Evolutionary conservation across 2,888 invertebrate genomes (phyloP).

Genomic region (Chymomyza amoena): DNA sequence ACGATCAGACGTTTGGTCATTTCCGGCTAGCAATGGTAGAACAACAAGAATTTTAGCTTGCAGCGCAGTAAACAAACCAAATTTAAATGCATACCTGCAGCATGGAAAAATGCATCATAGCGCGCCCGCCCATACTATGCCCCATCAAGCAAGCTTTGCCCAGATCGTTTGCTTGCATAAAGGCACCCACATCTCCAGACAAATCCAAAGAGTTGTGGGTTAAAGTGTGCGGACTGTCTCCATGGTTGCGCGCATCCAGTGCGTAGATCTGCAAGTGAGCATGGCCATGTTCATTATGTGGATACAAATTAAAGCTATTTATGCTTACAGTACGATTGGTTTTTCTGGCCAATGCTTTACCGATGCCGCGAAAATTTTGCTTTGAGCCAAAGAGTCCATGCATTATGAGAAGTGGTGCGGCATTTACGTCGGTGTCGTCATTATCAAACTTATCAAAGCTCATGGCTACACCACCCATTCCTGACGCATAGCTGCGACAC

Average conservation of each 20-base stretch:
- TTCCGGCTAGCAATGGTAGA: constrained; percentile 79
- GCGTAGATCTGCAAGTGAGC: constrained; percentile 74
- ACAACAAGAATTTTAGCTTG: neutral
- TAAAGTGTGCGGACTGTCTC: constrained; percentile 90
- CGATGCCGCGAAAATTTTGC: constrained; percentile 90
- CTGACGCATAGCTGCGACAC: constrained; percentile 14
- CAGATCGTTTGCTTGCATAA: constrained; percentile 79
- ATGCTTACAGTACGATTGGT: constrained; percentile 81
- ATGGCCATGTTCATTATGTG: neutral
- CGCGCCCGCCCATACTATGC: constrained; percentile 97
- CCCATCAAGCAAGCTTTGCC: constrained; percentile 85
- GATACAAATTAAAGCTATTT: neutral
- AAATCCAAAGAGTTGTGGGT: constrained; percentile 87
- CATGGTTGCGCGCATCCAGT: constrained; percentile 96
- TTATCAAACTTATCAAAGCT: constrained; percentile 85
- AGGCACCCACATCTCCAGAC: constrained; percentile 85
- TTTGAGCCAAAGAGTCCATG: constrained; percentile 94
- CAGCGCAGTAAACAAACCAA: neutral
- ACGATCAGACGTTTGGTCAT: constrained; percentile 84
- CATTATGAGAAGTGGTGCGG: constrained; percentile 87
- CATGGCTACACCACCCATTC: constrained; percentile 81
- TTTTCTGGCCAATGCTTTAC: constrained; percentile 82
- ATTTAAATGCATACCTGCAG: constrained; percentile 80
- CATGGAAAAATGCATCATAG: constrained; percentile 91
- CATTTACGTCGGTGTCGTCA: constrained; percentile 64